phyloP scores from a whole-genome alignment of 2,113 vertebrate species.

The Danio rerio region DNA sequence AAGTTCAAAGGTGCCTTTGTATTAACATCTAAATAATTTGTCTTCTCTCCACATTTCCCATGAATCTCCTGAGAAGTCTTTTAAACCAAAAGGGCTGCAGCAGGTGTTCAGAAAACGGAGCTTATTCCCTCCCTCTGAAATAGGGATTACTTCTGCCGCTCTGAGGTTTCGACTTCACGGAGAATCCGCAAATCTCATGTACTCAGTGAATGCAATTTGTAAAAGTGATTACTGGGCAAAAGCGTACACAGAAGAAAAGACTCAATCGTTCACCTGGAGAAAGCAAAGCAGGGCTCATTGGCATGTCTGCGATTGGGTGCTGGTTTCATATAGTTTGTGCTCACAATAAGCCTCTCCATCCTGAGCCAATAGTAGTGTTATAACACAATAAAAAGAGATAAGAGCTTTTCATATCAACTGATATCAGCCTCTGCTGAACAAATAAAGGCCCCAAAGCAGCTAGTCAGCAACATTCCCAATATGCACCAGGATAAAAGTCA shows the following conservation, averaged over 20 bases:
- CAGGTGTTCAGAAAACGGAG: conserved; percentile 24
- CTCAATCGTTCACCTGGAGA: conserved; percentile 2
- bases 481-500: neutral
- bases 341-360: conserved; percentile 27
- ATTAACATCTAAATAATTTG: conserved; percentile 18
- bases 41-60: neutral
- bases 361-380: conserved; percentile 4
- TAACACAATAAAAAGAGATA: conserved; percentile 36
- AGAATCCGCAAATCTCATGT: conserved; percentile 22
- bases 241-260: conserved; percentile 20
- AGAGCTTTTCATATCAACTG: conserved; percentile 37
- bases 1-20: neutral
- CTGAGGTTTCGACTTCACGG: conserved; percentile 23
- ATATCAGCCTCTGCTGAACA: conserved; percentile 21
- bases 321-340: conserved; percentile 5
- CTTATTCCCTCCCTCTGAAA: conserved; percentile 10
- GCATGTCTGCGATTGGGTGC: neutral
- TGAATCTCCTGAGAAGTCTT: neutral
- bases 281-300: conserved; percentile 4
- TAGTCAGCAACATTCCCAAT: neutral
- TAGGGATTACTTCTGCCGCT: conserved; percentile 22
- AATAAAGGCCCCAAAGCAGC: conserved; percentile 4
- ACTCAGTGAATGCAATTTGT: conserved; percentile 43
- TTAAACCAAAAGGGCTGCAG: conserved; percentile 16
- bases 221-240: conserved; percentile 33